These are phyloP conservation scores for Galerucella calmariensis DNA, from an alignment of 2,888 invertebrate species.

Conservation along the genomic window DNA sequence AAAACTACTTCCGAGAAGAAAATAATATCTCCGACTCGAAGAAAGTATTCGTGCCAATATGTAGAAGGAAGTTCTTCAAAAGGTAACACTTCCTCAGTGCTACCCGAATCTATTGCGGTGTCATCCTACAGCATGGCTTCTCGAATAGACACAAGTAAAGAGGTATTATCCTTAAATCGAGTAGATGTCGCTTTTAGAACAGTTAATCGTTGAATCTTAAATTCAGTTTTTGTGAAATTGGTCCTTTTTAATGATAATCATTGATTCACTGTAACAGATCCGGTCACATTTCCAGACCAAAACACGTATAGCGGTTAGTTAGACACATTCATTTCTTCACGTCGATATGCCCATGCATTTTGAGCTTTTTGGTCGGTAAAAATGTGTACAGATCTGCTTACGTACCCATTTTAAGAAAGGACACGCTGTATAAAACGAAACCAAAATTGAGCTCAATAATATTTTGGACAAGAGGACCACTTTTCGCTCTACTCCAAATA, in stretches of 20 bases:
- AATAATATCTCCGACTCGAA: conserved; percentile 62
- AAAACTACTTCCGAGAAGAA: conserved; percentile 39
- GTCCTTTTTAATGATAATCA: neutral
- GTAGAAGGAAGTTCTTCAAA: conserved; percentile 54
- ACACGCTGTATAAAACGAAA: neutral
- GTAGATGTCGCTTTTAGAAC: conserved; percentile 39
- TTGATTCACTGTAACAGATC: neutral
- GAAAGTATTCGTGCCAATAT: conserved; percentile 62
- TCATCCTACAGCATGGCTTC: conserved; percentile 68
- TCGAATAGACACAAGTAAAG: conserved; percentile 65
- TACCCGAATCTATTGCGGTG: conserved; percentile 63
- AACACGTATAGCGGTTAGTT: too few species aligned
- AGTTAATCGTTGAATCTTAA: conserved; percentile 38
- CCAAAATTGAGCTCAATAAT: neutral
- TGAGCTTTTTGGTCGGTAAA: too few species aligned
- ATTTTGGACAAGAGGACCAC: neutral
- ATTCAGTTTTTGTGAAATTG: conserved; percentile 2
- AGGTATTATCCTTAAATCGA: conserved; percentile 59
- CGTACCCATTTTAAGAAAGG: neutral
- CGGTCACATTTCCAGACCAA: too few species aligned
- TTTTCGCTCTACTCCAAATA: neutral
- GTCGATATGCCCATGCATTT: too few species aligned
- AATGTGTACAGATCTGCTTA: too few species aligned
- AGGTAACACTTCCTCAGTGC: conserved; percentile 65
- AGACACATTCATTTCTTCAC: too few species aligned